Percentiles rank a stretch among this genome's conserved stretches.
Conservation (phyloP, 1,140 invertebrate species). For the Stegodyphus dumicola region DNA sequence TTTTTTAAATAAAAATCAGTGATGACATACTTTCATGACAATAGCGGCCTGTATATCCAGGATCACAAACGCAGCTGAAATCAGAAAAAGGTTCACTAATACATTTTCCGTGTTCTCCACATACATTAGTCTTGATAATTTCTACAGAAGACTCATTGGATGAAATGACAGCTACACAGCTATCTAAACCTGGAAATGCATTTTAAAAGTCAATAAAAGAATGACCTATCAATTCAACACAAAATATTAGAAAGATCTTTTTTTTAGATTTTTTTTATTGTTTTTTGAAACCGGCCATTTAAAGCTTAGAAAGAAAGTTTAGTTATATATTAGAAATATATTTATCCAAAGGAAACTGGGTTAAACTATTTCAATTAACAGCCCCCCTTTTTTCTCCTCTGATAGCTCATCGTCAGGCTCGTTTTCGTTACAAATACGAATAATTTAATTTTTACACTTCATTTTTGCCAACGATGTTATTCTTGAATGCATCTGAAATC, state of each 20-base stretch:
- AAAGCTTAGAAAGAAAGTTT: neutral
- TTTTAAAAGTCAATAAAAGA: no score
- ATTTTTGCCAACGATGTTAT: no score
- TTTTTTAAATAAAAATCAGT: neutral
- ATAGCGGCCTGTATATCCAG: slow-evolving; percentile 69
- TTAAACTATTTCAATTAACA: no score
- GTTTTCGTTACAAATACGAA: no score
- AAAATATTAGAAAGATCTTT: neutral
- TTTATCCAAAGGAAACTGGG: neutral
- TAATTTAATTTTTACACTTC: no score
- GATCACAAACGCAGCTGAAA: slow-evolving; percentile 70
- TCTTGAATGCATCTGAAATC: no score
- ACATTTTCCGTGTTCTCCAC: slow-evolving; percentile 84
- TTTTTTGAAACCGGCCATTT: no score
- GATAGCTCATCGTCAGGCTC: no score
- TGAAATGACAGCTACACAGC: slow-evolving; percentile 70
- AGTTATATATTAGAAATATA: neutral
- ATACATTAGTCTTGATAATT: slow-evolving; percentile 67
- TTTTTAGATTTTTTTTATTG: neutral
- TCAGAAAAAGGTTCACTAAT: slow-evolving; percentile 69
- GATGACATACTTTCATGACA: slow-evolving; percentile 68
- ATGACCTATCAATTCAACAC: neutral
- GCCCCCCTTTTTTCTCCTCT: no score
- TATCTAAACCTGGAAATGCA: slow-evolving; percentile 67
- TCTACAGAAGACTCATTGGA: slow-evolving; percentile 12